A percentile compares a stretch with the other conserved stretches of the same genome.
These are phyloP conservation scores for Urocolius indicus DNA, from an alignment of 2,113 vertebrate genomes.

Conservation along the genomic window DNA sequence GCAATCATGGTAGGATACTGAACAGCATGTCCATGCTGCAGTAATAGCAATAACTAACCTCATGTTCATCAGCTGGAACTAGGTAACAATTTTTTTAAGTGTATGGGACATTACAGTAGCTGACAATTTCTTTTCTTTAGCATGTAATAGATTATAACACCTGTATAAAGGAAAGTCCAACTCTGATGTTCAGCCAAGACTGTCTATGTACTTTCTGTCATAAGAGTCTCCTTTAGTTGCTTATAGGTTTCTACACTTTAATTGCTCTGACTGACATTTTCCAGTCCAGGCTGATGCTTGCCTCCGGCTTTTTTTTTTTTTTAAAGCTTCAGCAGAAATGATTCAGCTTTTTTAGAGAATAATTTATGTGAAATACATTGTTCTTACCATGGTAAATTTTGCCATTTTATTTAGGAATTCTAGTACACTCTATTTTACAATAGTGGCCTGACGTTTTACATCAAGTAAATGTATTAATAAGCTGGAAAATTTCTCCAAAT, in stretches of 20 bases:
- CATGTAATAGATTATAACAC: not conserved
- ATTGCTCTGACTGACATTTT: slow-evolving; percentile 12
- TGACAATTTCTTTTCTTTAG: not conserved
- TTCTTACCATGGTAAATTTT: not conserved
- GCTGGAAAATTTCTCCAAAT: not conserved
- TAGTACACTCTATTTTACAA: not conserved
- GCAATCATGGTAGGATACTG: rapidly evolving
- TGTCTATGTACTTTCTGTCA: not conserved
- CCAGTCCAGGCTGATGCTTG: not conserved
- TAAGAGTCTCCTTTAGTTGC: not conserved
- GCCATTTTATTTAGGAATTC: not conserved
- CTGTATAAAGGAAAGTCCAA: not conserved
- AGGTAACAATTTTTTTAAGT: not conserved
- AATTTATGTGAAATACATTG: not conserved
- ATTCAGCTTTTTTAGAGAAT: not conserved
- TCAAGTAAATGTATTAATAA: not conserved
- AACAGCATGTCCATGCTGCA: no score
- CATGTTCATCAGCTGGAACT: not conserved
- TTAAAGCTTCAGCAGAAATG: not conserved
- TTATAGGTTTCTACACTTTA: not conserved
- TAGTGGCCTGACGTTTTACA: not conserved
- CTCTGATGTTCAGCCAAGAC: not conserved
- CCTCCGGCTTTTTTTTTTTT: not conserved
- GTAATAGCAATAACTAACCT: not conserved
- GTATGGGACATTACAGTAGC: not conserved